Evolutionary conservation across 1,140 invertebrate species (phyloP), one percentile per base, ranked within the genome.

Genomic region (Musca vetustissima): DNA sequence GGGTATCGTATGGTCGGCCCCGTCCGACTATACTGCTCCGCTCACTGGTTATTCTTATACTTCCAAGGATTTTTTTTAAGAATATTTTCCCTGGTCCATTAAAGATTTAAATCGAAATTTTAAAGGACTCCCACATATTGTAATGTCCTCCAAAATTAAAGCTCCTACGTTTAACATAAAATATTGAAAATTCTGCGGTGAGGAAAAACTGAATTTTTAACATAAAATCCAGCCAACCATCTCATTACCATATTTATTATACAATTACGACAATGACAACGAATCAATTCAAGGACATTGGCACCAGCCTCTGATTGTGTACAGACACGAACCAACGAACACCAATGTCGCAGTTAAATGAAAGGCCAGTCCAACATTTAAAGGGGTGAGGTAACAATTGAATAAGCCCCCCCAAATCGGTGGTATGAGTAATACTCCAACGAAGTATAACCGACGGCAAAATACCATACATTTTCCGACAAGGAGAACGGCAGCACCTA

Each of bases 181-280:
- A 11, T 14, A 52, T 21, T 21, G 7, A 22, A 52, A 52, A 19
- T 11, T 52, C 15, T 7, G 21, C 13, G 17, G 21, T 52, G 17
- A 52, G 49, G 21, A 19, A 52, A 21, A 4, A 52, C 32, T 21
- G 28, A 36, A 61, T 43, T 59, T n/a, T 59, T 59, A 59, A 28
- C 55, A 43, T 43, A 43, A 43, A 43, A 43, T 43, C 36, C 36
- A 32, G 36, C 57, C 57, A 61, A 36, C 57, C 36, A 61, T 7
- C 57, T 61, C 57, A 61, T 61, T 61, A 61, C 17, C 57, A 36
- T 36, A 61, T 61, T 61, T 61, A 61, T 61, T n/a, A 61, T 61
- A 36, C 32, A 61, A 61, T 61, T 61, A 61, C 57, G 57, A 19
- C 57, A 61, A 61, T 61, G 57, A 61, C 57, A 61, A 61, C 57